These are phyloP conservation scores for Achroia grisella DNA, from an alignment of 1,140 invertebrate genomes.

Conservation along the genomic window DNA sequence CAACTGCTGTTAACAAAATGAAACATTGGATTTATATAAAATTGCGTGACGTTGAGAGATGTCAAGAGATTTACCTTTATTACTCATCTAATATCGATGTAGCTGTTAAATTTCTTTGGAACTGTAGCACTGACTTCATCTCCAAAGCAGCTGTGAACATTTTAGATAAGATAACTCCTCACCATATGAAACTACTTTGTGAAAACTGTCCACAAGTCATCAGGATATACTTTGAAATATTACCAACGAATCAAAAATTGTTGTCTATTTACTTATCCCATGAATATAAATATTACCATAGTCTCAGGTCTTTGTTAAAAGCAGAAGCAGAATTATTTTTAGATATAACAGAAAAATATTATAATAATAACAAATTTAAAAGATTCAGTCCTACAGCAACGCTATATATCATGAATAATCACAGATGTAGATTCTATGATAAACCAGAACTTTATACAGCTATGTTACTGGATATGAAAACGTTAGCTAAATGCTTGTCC, in stretches of 20 bases:
- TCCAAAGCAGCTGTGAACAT: slow-evolving; percentile 22
- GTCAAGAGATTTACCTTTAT: slow-evolving; percentile 38
- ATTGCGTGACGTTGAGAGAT: slow-evolving; percentile 27
- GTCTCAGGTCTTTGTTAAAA: slow-evolving; percentile 34
- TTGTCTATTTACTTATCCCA: slow-evolving; percentile 17
- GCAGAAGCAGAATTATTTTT: slow-evolving; percentile 28
- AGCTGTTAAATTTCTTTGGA: slow-evolving; percentile 38
- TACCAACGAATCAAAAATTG: slow-evolving; percentile 18
- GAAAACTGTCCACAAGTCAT: slow-evolving; percentile 24
- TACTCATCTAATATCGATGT: slow-evolving; percentile 29
- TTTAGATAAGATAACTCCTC: slow-evolving; percentile 26
- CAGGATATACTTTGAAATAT: slow-evolving; percentile 29
- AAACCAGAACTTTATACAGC: slow-evolving; percentile 40
- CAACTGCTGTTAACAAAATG: slow-evolving; percentile 44
- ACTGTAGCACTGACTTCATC: slow-evolving; percentile 32
- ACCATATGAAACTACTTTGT: slow-evolving; percentile 32
- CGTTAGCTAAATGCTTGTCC: slow-evolving; percentile 25
- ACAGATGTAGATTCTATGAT: slow-evolving; percentile 22
- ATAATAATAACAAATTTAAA: slow-evolving; percentile 11
- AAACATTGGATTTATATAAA: slow-evolving; percentile 38
- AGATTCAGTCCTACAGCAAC: slow-evolving; percentile 23
- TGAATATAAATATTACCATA: slow-evolving; percentile 25
- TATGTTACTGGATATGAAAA: slow-evolving; percentile 26
- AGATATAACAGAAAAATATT: slow-evolving; percentile 40
- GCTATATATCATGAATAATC: slow-evolving; percentile 28